phyloP scores from a whole-genome alignment of 2,888 invertebrate species.

The Catonia carolina region DNA sequence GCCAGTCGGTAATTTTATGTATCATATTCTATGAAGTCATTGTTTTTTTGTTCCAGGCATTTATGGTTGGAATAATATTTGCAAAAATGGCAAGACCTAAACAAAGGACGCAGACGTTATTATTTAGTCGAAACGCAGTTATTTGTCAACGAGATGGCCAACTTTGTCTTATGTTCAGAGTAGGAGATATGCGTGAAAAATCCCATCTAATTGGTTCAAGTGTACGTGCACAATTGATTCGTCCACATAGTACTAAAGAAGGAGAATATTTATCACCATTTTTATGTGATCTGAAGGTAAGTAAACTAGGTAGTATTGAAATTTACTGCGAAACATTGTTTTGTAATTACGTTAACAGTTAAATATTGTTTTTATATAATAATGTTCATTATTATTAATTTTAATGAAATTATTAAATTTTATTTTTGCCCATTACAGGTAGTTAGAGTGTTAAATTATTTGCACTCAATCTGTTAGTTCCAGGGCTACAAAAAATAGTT shows the following conservation, averaged over 20 bases:
- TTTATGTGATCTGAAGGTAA: constrained; percentile 48
- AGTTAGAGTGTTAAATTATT: no score
- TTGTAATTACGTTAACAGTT: no score
- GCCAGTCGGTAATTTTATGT: no score
- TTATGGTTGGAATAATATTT: constrained; percentile 82
- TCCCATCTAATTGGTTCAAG: constrained; percentile 92
- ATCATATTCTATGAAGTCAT: no score
- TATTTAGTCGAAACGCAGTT: constrained; percentile 86
- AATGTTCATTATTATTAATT: no score
- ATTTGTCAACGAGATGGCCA: constrained; percentile 80
- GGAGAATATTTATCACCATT: constrained; percentile 55
- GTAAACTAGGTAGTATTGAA: no score
- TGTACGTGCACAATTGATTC: constrained; percentile 76
- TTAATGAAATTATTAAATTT: no score
- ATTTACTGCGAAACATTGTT: no score
- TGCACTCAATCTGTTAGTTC: no score
- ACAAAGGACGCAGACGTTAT: constrained; percentile 84
- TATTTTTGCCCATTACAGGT: no score
- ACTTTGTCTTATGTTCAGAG: constrained; percentile 81
- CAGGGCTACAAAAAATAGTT: no score
- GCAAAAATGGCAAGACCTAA: constrained; percentile 94
- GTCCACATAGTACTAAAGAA: constrained; percentile 72
- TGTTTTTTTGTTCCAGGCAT: constrained; percentile 43
- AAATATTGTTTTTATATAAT: no score
- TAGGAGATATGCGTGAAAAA: constrained; percentile 84